Evolutionary conservation across 2,797 vertebrate genomes (phyloP), one percentile per base, ranked within the genome.

Genomic region (Pelobates cultripes): DNA sequence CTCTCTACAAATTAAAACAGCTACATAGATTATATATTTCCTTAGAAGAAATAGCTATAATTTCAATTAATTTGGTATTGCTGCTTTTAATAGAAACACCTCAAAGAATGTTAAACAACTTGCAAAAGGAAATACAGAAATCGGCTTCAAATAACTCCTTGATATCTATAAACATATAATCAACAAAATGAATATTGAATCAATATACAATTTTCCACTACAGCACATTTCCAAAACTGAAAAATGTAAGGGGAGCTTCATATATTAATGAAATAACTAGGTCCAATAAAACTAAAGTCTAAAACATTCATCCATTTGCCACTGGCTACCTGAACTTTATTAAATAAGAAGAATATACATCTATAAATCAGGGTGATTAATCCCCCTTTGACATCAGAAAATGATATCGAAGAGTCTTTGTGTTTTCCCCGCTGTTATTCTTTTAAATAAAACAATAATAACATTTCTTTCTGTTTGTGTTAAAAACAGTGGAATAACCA

Each of bases 51-150:
- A 73, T 40, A 45, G 47, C 77, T 72, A 71, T 79, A 84, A 76
- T 80, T 73, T 76, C 79, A 84, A 79, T 84, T 70, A 84, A 79
- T 79, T 71, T 10, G 61, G 43, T 66, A 15, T 72, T 79, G 82
- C 45, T 72, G 66, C 8, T 28, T 82, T 51, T 47, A 76, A 79
- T 67, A 70, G 73, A 55, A 79, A 78, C 63, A 55, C 71, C 63
- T 79, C 4, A 55, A 75, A 71, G 69, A 76, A 41, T 76, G 60
- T 76, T 72, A 84, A 76, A 75, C 68, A 79, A 79, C 40, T 66
- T 70, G 17, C 69, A 79, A 70, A 61, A 70, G 28, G 55, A 28
- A 67, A 63, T 70, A 64, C 40, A 64, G 45, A 55, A 84, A 80
- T 72, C 64, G 12, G 43, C 40, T 43, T 78, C 71, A 74, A 75